Evolutionary conservation across 2,797 vertebrate genomes (phyloP), one percentile per base, ranked within the genome.

Genomic region (Carduelis carduelis): DNA sequence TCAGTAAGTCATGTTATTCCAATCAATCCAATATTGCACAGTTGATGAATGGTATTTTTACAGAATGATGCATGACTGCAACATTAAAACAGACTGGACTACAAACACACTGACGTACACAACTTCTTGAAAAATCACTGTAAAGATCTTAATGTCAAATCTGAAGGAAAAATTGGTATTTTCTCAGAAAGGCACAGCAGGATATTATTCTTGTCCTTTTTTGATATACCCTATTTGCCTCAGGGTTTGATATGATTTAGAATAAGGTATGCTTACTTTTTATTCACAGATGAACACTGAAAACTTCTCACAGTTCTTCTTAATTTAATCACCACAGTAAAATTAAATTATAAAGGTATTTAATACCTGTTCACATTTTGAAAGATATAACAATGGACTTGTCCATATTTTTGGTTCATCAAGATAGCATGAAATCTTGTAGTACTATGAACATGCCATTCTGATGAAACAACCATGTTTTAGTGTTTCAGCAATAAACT

Each of bases 261-360:
- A 95, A 97, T 90, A 90, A 97, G 96, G 89, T 83, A 95, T 83
- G 85, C 88, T 97, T 96, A 97, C 77, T 96, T 97, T 96, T 89
- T 95, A 95, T 96, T 95, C 94, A 97, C 90, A 97, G 79, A 96
- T 87, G 75, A 95, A 89, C 87, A 94, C 65, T 64, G 85, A 96
- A 95, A 95, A 85, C 53, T 92, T 96, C 97, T 95, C 94, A 95
- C 59, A 96, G 83, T 92, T 87, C 74, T 83, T 89, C 86, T 93
- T 96, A 96, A 96, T 96, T 93, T 96, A 97, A 96, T 96, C 91
- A 96, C 79, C 65, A 59, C 34, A 92, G 75, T 47, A 94, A 96
- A 95, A 95, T 69, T 83, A 85, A 97, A 92, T 97, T 76, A 72
- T 35, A 95, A 95, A 87, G 28, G 16, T 15, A 76, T 89, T 49